Evolutionary conservation across 2,797 vertebrate species (phyloP).

Genomic region (Myotis daubentonii): DNA sequence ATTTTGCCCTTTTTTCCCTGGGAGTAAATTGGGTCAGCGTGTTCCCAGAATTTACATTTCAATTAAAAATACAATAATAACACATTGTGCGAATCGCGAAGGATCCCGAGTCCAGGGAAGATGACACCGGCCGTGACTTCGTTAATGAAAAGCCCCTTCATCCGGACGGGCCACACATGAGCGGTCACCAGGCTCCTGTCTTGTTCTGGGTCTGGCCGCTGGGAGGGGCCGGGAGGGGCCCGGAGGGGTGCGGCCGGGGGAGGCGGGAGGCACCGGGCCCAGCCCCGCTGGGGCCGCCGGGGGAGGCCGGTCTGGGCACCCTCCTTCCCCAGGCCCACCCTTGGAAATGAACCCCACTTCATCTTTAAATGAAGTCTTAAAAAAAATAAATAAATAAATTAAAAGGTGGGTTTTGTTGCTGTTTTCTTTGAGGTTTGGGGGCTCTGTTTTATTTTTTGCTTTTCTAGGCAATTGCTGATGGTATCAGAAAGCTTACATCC

Average conservation of each 20-base stretch:
- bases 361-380: neutral
- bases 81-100: constrained; percentile 95
- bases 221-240: constrained; percentile 74
- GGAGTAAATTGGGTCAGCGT: constrained; percentile 92
- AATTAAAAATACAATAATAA: constrained; percentile 98
- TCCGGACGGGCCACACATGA: constrained; percentile 92
- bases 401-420: neutral
- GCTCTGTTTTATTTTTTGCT: neutral
- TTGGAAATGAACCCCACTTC: neutral
- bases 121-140: constrained; percentile 93
- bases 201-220: constrained; percentile 87
- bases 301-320: neutral
- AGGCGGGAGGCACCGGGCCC: constrained; percentile 65
- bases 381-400: neutral
- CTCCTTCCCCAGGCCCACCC: neutral
- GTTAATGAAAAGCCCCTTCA: constrained; percentile 97
- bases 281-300: constrained; percentile 66
- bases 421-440: neutral
- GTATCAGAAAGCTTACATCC: neutral
- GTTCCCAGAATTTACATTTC: constrained; percentile 99
- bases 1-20: constrained; percentile 90
- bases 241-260: constrained; percentile 54
- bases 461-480: neutral
- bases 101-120: constrained; percentile 92
- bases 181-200: constrained; percentile 91